A percentile compares a stretch with the other conserved stretches of the same genome.
These are phyloP conservation scores for Crotalus tigris DNA, from an alignment of 2,113 vertebrate species.

Conservation along the genomic window DNA sequence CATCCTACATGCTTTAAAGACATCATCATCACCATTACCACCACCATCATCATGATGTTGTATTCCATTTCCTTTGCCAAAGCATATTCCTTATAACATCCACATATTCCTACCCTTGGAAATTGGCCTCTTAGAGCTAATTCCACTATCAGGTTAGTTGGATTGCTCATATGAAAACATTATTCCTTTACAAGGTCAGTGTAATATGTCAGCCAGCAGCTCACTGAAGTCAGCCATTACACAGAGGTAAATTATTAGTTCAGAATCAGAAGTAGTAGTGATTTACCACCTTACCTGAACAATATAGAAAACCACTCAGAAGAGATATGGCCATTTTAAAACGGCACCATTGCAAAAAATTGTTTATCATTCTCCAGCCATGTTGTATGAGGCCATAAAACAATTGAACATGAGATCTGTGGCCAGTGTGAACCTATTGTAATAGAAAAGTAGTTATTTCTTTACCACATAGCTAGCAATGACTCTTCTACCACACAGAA, in stretches of 20 bases:
- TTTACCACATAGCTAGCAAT: background rate
- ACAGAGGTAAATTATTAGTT: conserved; percentile 20
- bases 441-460: conserved; percentile 11
- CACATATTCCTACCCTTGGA: background rate
- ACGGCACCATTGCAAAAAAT: background rate
- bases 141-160: background rate
- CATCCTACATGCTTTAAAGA: background rate
- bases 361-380: background rate
- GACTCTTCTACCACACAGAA: background rate
- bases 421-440: background rate
- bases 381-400: background rate
- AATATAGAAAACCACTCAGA: background rate
- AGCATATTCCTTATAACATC: background rate
- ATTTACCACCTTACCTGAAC: background rate
- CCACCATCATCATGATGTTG: background rate
- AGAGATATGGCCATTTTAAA: background rate
- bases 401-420: background rate
- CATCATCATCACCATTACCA: no score
- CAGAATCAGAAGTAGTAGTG: background rate
- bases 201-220: background rate
- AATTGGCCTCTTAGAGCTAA: background rate
- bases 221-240: background rate
- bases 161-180: background rate
- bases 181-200: background rate
- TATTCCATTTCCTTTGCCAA: background rate